phyloP scores from a whole-genome alignment of 2,113 vertebrate genomes.

The Ranitomeya imitator region DNA sequence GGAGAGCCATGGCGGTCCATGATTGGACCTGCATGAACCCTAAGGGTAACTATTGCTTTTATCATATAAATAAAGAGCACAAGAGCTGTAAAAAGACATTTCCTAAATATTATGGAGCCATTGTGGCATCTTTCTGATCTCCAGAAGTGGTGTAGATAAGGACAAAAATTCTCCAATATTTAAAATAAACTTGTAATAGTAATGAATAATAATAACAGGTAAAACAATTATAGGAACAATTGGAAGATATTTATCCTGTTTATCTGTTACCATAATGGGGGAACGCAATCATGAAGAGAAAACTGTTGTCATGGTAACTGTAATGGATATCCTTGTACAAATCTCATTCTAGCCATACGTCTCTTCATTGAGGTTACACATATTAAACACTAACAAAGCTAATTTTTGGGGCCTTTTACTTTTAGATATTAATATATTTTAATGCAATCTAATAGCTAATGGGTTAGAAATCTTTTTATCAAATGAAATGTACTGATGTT shows the following conservation, averaged over 20 bases:
- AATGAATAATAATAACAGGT: background rate
- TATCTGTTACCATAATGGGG: background rate
- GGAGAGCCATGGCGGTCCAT: no score
- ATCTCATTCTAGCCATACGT: background rate
- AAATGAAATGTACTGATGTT: background rate
- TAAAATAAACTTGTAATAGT: background rate
- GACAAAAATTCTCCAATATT: no score
- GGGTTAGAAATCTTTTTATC: background rate
- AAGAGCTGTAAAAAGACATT: background rate
- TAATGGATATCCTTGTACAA: background rate
- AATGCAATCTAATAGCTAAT: background rate
- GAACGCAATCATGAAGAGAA: background rate
- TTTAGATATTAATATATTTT: background rate
- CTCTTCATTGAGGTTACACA: background rate
- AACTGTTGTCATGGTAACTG: background rate
- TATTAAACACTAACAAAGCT: background rate
- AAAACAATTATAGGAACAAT: background rate
- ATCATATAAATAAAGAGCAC: background rate
- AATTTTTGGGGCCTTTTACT: background rate
- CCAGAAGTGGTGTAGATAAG: no score
- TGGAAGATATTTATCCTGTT: background rate
- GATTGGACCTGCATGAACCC: no score
- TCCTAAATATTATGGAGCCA: no score
- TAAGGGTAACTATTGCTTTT: background rate
- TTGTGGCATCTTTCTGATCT: background rate